Conservation (phyloP, 2,797 vertebrate species). For the Atherinosoma microstoma region DNA sequence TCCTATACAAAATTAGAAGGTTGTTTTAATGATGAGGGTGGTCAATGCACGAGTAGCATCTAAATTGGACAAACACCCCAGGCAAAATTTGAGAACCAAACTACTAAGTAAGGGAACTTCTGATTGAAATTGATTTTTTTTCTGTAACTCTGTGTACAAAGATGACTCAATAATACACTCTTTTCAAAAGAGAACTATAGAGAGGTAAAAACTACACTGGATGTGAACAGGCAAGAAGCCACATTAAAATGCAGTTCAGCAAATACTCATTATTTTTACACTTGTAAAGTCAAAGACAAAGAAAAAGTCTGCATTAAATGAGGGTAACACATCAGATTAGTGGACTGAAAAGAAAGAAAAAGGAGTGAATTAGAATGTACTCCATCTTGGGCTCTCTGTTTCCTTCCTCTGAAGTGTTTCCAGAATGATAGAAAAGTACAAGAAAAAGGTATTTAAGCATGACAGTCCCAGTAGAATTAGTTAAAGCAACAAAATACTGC, state of each 20-base stretch:
- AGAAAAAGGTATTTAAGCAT: constrained; percentile 77
- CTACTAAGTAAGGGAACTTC: constrained; percentile 6
- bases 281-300: constrained; percentile 56
- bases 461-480: constrained; percentile 73
- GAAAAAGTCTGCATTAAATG: constrained; percentile 45
- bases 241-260: constrained; percentile 62
- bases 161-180: constrained; percentile 37
- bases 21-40: background rate
- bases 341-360: constrained; percentile 54
- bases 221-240: constrained; percentile 28
- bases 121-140: constrained; percentile 16
- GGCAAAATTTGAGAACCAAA: background rate
- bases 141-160: constrained; percentile 22
- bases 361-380: constrained; percentile 53
- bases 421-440: constrained; percentile 69
- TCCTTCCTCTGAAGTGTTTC: constrained; percentile 68
- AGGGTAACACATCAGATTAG: constrained; percentile 61
- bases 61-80: constrained; percentile 18
- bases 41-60: background rate
- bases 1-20: background rate
- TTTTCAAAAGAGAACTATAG: constrained; percentile 7
- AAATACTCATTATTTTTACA: constrained; percentile 71
- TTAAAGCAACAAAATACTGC: constrained; percentile 69
- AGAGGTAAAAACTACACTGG: constrained; percentile 30
- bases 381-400: constrained; percentile 56